Evolutionary conservation across 2,113 vertebrate species (phyloP).

Genomic region (Erinaceus europaeus): DNA sequence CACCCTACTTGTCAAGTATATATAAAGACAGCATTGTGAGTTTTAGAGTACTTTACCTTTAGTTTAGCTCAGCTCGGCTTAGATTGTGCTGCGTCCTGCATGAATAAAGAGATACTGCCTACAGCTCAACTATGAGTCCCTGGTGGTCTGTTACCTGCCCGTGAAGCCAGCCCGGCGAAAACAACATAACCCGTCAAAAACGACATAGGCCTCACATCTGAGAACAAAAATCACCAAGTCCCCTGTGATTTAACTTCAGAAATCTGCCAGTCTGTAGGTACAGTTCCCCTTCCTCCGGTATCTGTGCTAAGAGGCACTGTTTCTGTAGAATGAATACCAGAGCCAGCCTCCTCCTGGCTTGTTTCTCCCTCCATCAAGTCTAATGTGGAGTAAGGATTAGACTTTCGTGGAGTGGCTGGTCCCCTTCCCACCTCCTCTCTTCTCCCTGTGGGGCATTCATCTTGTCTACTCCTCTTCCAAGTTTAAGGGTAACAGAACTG

Average conservation of each 20-base stretch:
- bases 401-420: neutral
- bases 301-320: neutral
- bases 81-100: no score
- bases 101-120: no score
- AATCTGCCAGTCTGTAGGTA: neutral
- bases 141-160: no score
- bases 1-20: no score
- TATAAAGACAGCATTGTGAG: no score
- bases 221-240: constrained; percentile 39
- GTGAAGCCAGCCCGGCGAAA: no score
- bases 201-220: constrained; percentile 33
- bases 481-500: neutral
- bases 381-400: neutral
- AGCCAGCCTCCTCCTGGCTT: neutral
- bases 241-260: constrained; percentile 16
- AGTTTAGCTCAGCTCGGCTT: no score
- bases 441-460: neutral
- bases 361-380: neutral
- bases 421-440: neutral
- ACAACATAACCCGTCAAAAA: no score
- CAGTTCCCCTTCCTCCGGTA: neutral
- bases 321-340: neutral
- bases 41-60: no score
- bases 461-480: neutral
- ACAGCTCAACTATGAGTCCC: no score